Evolutionary conservation across 2,888 invertebrate species (phyloP), one percentile per base, ranked within the genome.

Genomic region (Drosophila rellima): DNA sequence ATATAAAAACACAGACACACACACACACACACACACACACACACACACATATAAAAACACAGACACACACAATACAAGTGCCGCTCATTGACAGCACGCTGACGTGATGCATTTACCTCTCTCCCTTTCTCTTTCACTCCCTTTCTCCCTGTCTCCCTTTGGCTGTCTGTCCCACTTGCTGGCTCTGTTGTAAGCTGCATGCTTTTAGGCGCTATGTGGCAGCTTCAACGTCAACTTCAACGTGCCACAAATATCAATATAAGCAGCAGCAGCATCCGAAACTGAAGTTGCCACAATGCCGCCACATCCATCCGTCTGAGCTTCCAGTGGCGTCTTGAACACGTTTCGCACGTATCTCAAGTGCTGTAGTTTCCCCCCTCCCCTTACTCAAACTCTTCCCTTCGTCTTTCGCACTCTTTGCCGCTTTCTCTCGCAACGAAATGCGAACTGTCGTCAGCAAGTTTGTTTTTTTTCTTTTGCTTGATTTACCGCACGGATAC

Each of bases 181-280:
- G 54, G 0, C 31, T 29, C 7, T 33, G 48, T 73, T 80, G 80
- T 64, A 66, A 57, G 63, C 45, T 74, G 71, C 69, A 57, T 61
- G 74, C 86, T 85, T 79, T 85, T 85, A 77, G 86, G 88, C 83
- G 80, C 74, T 80, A 54, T 74, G 61, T 48, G 62, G 64, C 63
- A 55, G 66, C 13, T 13, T 62, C 66, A 60, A 78, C 79, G 77
- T 79, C 76, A 74, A 83, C 84, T 70, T 73, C 87, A 82, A 83
- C 83, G 88, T 83, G 88, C 83, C 83, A 82, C 78, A 82, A 88
- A 83, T 83, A 83, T 88, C 83, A 84, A 88, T 84, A 78, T 68
- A 74, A 54, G 63, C 52, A 50, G 52, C n/a, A 39, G 39, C 39
- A 37, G 59, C 23, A 40, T 35, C 29, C 20, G 45, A 23, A 51